Conservation (phyloP, 2,113 vertebrate species). For the Petrocephalus zakoni region DNA sequence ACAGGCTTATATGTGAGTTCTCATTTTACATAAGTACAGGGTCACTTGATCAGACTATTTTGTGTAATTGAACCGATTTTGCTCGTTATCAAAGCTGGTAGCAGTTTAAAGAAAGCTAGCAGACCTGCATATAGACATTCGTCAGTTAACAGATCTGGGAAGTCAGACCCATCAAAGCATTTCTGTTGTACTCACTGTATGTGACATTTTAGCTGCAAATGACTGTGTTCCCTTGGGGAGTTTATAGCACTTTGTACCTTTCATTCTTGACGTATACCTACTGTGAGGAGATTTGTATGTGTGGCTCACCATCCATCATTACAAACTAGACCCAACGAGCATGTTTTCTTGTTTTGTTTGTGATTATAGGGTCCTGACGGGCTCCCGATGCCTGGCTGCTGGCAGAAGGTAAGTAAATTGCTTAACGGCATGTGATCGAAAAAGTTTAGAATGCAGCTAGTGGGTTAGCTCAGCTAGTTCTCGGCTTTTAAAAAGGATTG, state of each 20-base stretch:
- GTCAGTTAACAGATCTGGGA: not conserved
- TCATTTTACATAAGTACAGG: not conserved
- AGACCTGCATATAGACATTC: not conserved
- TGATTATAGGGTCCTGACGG: constrained; percentile 86
- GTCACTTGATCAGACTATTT: not conserved
- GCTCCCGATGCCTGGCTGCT: constrained; percentile 97
- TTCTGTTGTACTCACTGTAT: not conserved
- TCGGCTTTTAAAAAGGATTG: not conserved
- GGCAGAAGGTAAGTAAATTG: constrained; percentile 85
- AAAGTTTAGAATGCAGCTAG: not conserved
- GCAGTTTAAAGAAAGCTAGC: not conserved
- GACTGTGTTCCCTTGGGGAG: constrained; percentile 9
- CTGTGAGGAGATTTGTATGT: not conserved
- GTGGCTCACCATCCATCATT: not conserved
- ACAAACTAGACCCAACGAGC: not conserved
- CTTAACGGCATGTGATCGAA: not conserved
- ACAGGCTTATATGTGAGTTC: not conserved
- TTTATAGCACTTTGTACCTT: not conserved
- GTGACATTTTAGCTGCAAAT: not conserved
- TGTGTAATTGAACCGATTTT: not conserved
- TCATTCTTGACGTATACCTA: not conserved
- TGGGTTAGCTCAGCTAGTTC: not conserved
- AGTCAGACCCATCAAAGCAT: not conserved
- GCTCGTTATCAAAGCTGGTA: not conserved
- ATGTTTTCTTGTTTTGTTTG: not conserved